Evolutionary conservation across 2,797 vertebrate species (phyloP).

Genomic region (Enteromius treurensis): DNA sequence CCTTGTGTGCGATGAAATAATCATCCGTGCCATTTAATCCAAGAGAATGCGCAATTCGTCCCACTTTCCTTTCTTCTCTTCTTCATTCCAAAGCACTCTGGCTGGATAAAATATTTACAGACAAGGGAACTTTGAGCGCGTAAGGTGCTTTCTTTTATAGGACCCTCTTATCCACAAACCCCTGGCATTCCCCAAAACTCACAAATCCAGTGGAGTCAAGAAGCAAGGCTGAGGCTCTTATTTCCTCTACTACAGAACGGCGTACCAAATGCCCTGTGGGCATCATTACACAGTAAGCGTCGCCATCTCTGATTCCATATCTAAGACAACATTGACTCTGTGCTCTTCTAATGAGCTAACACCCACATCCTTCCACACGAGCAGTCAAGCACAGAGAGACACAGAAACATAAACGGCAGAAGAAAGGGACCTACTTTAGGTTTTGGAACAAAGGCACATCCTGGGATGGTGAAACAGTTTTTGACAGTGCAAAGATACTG

Average conservation of each 20-base stretch:
- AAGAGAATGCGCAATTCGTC: conserved; percentile 77
- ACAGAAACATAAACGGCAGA: conserved; percentile 26
- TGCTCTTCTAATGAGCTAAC: conserved; percentile 72
- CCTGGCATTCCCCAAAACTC: conserved; percentile 29
- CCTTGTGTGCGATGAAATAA: conserved; percentile 74
- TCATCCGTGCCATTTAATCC: conserved; percentile 75
- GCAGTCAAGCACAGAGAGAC: not conserved
- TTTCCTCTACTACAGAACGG: conserved; percentile 66
- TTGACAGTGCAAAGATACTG: conserved; percentile 90
- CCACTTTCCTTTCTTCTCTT: conserved; percentile 66
- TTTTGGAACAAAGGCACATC: conserved; percentile 91
- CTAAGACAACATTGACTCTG: conserved; percentile 72
- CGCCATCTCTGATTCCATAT: conserved; percentile 56
- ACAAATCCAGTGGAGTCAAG: conserved; percentile 19
- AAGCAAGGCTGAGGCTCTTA: conserved; percentile 58
- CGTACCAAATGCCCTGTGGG: conserved; percentile 73
- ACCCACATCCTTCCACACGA: conserved; percentile 20
- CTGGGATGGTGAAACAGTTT: conserved; percentile 88
- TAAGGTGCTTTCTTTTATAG: conserved; percentile 44
- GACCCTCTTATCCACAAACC: conserved; percentile 47
- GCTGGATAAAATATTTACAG: conserved; percentile 76
- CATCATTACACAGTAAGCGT: conserved; percentile 70
- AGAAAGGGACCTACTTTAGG: conserved; percentile 82
- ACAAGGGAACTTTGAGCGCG: conserved; percentile 57
- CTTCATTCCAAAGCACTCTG: conserved; percentile 57